Conservation (phyloP, 2,888 invertebrate species). For the Netelia fuscicornis region DNA sequence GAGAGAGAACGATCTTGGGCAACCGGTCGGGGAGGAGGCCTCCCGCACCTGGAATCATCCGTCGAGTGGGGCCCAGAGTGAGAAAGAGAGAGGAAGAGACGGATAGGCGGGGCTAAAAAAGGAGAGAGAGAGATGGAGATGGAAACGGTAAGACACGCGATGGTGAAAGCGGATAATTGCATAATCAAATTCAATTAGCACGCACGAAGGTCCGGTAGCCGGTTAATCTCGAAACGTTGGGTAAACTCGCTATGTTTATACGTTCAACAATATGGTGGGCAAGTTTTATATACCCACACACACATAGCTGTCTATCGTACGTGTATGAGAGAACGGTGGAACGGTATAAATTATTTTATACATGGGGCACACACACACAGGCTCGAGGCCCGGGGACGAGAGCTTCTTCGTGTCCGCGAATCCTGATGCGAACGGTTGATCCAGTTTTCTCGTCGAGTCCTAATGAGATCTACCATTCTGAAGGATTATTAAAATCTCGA, state of each 20-base stretch:
- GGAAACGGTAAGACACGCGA: slow-evolving; percentile 73
- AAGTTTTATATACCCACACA: neutral
- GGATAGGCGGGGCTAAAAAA: slow-evolving; percentile 21
- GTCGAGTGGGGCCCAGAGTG: slow-evolving; percentile 18
- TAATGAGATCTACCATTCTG: slow-evolving; percentile 54
- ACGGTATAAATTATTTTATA: slow-evolving; percentile 31
- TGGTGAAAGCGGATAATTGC: slow-evolving; percentile 78
- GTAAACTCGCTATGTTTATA: slow-evolving; percentile 2
- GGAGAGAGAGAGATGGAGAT: slow-evolving; percentile 63
- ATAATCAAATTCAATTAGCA: slow-evolving; percentile 77
- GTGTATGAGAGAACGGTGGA: neutral
- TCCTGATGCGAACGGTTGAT: slow-evolving; percentile 35
- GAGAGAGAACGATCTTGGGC: slow-evolving; percentile 8
- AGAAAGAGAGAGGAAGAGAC: slow-evolving; percentile 35
- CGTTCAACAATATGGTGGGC: slow-evolving; percentile 11
- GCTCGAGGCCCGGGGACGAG: slow-evolving; percentile 15
- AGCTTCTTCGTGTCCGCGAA: slow-evolving; percentile 14
- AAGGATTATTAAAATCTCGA: slow-evolving; percentile 47
- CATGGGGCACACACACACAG: neutral
- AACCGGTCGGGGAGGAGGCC: slow-evolving; percentile 19
- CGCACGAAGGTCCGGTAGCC: slow-evolving; percentile 69
- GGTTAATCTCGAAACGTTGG: slow-evolving; percentile 64
- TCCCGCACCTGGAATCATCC: slow-evolving; percentile 59
- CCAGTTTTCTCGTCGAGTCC: slow-evolving; percentile 55
- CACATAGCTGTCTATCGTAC: neutral